Base-by-base conservation (phyloP, 2,113 vertebrate genomes). In the Percina caprodes region DNA sequence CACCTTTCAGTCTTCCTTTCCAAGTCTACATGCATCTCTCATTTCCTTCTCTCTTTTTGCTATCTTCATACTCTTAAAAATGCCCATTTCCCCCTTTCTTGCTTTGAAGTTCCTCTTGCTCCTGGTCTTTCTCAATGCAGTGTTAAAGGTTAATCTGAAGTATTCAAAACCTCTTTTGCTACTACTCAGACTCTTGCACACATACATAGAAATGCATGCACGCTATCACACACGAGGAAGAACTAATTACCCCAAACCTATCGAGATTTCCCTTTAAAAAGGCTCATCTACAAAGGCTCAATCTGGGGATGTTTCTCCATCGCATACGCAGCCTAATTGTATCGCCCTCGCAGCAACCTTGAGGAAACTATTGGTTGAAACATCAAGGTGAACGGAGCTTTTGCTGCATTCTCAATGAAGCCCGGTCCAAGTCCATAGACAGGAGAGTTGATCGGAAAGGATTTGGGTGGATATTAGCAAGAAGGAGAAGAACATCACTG, bases 321-420 rank as follows among this genome's bases (percentile, higher is more conserved):
- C 1, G 24, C 61, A 78, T 82, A 72, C 77, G 14, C 75, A 1
- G 46, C 46, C 74, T 77, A 82, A 79, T 60, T 82, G 73, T 33
- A 61, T 88, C 61, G 33, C 67, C 85, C 81, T 80, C 59, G 4
- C 72, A 16, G 35, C 58, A 71, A 91, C 90, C 89, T 90, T 88
- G 86, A 90, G 75, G 65, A 60, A 78, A 80, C 39, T 18, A 63
- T 59, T n/a, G 67, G 72, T 76, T 39, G 54, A 35, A 86, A 88
- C 83, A 88, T 92, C 81, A 88, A 92, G 87, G 80, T 78, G 82
- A 73, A 52, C 42, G 81, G 82, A 72, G 18, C 75, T 5, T 24
- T 60, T 23, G 65, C 67, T 86, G 86, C 67, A 89, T 88, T 74
- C 65, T 26, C 51, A 84, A 84, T 79, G 69, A 86, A 69, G 69